These are phyloP conservation scores for Phortica magna DNA, from an alignment of 2,888 invertebrate genomes.

Conservation along the genomic window DNA sequence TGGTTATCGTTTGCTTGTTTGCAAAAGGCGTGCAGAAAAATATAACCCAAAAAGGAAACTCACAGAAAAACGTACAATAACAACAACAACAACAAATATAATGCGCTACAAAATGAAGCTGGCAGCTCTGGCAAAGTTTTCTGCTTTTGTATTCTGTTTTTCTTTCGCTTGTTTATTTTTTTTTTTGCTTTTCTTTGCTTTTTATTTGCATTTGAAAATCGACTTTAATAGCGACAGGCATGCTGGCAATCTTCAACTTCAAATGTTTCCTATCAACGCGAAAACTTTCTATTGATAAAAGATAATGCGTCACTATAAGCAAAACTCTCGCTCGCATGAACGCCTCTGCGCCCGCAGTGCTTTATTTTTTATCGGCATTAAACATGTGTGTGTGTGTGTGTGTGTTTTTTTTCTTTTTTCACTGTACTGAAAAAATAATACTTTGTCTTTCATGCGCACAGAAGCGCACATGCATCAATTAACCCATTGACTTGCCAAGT, in stretches of 20 bases:
- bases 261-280: conserved; percentile 23
- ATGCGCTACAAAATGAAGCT: neutral
- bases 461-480: conserved; percentile 19
- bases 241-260: conserved; percentile 1
- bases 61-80: neutral
- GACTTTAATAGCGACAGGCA: conserved; percentile 16
- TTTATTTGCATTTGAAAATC: conserved; percentile 25
- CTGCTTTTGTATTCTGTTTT: neutral
- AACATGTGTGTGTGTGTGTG: too few species aligned
- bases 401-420: neutral
- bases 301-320: conserved; percentile 19
- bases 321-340: neutral
- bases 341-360: too few species aligned
- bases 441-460: neutral
- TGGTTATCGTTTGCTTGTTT: neutral
- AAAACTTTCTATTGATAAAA: conserved; percentile 18
- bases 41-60: neutral
- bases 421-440: neutral
- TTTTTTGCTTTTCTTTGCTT: neutral
- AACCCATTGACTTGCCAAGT: conserved; percentile 15
- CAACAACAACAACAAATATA: neutral
- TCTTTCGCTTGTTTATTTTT: neutral
- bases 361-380: too few species aligned
- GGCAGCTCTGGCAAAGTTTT: neutral
- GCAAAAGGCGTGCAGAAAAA: neutral